A percentile compares a stretch with the other conserved stretches of the same genome.
Conservation (phyloP, 2,113 vertebrate species). For the Sula dactylatra region DNA sequence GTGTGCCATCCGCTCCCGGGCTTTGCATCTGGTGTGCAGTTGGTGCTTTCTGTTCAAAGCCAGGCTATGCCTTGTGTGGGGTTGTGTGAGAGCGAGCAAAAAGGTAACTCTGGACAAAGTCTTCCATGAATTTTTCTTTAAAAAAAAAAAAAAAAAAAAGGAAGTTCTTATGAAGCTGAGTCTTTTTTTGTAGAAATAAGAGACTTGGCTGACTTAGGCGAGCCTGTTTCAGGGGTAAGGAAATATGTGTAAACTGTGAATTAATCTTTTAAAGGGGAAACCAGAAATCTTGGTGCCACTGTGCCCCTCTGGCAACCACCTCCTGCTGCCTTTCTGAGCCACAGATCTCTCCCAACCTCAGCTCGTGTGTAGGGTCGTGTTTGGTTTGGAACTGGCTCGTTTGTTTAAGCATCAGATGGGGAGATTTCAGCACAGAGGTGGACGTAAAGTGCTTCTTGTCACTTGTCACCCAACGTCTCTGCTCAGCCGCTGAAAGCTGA, state of each 20-base stretch:
- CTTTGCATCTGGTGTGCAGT: neutral
- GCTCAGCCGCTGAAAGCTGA: neutral
- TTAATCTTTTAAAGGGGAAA: neutral
- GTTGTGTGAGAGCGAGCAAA: neutral
- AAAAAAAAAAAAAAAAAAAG: neutral
- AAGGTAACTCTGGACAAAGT: neutral
- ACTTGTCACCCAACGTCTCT: neutral
- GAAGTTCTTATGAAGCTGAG: neutral
- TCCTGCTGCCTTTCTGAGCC: neutral
- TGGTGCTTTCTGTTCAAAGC: neutral
- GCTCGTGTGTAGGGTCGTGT: accelerated
- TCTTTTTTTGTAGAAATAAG: neutral
- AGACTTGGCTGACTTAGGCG: neutral
- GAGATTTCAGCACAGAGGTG: neutral
- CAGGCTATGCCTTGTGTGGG: neutral
- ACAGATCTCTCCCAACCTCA: neutral
- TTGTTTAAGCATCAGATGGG: neutral
- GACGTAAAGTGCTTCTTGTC: neutral
- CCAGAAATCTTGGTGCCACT: neutral
- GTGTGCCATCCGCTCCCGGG: too few relatives aligned
- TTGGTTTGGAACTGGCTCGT: neutral
- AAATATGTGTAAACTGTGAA: neutral
- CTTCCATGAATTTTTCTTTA: neutral
- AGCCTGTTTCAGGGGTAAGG: neutral
- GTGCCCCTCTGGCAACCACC: neutral